A percentile compares a stretch with the other conserved stretches of the same genome.
Evolutionary conservation across 2,888 invertebrate genomes (phyloP).

Genomic region (Chaetogeoica ovagalla): DNA sequence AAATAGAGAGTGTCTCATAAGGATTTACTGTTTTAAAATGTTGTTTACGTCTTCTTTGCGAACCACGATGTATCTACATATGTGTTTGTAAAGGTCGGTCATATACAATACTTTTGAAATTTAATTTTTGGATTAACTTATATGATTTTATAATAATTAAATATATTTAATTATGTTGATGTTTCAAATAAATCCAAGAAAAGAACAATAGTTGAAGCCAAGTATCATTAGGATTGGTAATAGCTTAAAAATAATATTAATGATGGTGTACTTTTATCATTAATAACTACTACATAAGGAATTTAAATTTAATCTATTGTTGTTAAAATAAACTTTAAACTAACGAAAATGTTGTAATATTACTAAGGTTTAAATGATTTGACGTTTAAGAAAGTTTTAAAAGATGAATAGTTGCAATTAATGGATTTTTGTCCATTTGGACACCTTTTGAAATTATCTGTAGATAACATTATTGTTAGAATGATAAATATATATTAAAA

Average conservation of each 20-base stretch:
- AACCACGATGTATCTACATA: too few species aligned
- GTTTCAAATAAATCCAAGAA: too few species aligned
- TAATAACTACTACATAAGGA: neutral
- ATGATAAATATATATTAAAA: slow-evolving; percentile 7
- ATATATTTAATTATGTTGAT: too few species aligned
- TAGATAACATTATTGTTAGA: slow-evolving; percentile 31
- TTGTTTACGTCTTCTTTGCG: too few species aligned
- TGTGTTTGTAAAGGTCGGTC: too few species aligned
- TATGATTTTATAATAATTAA: too few species aligned
- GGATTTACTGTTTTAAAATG: too few species aligned
- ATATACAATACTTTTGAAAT: too few species aligned
- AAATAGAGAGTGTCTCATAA: too few species aligned
- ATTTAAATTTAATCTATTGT: slow-evolving; percentile 14
- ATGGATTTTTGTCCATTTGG: slow-evolving; percentile 4
- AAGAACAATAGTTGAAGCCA: neutral
- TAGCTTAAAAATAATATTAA: neutral
- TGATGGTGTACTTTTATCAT: neutral
- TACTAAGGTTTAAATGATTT: slow-evolving; percentile 27
- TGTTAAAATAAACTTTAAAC: slow-evolving; percentile 1
- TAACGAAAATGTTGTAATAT: neutral
- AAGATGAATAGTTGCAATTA: slow-evolving; percentile 26
- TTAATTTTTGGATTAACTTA: too few species aligned
- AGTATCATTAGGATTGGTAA: neutral
- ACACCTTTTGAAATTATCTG: slow-evolving; percentile 17
- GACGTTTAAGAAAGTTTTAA: slow-evolving; percentile 24